Percentiles rank a stretch among this genome's conserved stretches.
Evolutionary conservation across 1,140 invertebrate species (phyloP).

Genomic region (Neuroterus valhalla): DNA sequence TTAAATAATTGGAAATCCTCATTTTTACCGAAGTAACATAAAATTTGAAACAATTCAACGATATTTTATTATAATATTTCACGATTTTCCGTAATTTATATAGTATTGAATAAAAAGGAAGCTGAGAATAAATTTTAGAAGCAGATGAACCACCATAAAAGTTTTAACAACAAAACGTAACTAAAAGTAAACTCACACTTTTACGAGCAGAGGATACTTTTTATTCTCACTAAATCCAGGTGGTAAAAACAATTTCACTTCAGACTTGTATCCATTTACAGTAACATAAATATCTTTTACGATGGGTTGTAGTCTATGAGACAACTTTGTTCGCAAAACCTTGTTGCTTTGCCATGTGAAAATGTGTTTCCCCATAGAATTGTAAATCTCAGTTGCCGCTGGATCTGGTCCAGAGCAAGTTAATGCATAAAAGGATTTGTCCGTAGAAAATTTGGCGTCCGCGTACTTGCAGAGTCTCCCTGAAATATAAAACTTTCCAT

Average conservation of each 20-base stretch:
- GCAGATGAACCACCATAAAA: too few species aligned
- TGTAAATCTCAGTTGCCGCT: conserved; percentile 48
- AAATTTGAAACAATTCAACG: too few species aligned
- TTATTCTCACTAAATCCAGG: conserved; percentile 69
- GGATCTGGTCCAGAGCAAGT: conserved; percentile 81
- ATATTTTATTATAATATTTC: too few species aligned
- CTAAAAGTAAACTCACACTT: conserved; percentile 61
- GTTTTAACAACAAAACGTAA: too few species aligned
- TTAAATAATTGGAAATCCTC: too few species aligned
- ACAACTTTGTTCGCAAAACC: conserved; percentile 74
- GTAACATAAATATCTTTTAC: conserved; percentile 79
- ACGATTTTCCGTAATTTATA: too few species aligned
- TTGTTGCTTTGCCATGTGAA: conserved; percentile 80
- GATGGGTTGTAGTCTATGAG: conserved; percentile 76
- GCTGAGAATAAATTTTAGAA: too few species aligned
- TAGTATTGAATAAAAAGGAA: too few species aligned
- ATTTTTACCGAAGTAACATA: too few species aligned
- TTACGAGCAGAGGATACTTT: conserved; percentile 64
- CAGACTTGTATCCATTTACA: conserved; percentile 74
- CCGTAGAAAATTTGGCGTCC: conserved; percentile 80
- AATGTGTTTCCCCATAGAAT: conserved; percentile 52
- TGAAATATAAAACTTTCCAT: conserved; percentile 37
- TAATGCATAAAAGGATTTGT: conserved; percentile 80
- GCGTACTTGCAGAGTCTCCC: conserved; percentile 78
- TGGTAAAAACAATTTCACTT: conserved; percentile 72